Percentiles rank a stretch among this genome's conserved stretches.
These are phyloP conservation scores for Rotaria socialis DNA, from an alignment of 2,888 invertebrate genomes.

Conservation along the genomic window DNA sequence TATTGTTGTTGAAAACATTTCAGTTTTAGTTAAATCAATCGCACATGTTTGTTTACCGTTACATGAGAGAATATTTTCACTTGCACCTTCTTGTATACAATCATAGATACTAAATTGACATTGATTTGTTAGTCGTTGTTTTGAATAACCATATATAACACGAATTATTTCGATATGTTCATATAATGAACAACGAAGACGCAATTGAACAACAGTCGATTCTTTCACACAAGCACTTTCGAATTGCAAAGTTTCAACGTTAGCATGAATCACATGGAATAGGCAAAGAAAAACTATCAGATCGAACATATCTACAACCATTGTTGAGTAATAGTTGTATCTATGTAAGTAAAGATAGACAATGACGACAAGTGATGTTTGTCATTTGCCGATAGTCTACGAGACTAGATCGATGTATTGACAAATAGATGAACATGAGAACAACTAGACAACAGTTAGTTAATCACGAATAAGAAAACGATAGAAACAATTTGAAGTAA, in stretches of 20 bases:
- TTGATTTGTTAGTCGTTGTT: not conserved
- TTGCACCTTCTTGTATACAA: slow-evolving; percentile 31
- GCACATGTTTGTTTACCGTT: slow-evolving; percentile 25
- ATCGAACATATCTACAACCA: not conserved
- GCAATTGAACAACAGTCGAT: not conserved
- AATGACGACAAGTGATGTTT: not conserved
- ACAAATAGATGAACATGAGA: slow-evolving; percentile 1
- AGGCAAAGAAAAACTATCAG: not conserved
- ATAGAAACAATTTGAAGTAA: not conserved
- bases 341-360: not conserved
- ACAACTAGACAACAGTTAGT: not conserved
- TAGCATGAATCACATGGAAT: not conserved
- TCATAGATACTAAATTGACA: slow-evolving; percentile 35
- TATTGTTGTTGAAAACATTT: not conserved
- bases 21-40: slow-evolving; percentile 7
- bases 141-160: slow-evolving; percentile 4
- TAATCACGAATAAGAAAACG: not conserved
- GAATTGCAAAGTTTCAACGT: slow-evolving; percentile 24
- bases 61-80: not conserved
- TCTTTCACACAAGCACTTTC: slow-evolving; percentile 8
- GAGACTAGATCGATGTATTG: not conserved
- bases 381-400: not conserved
- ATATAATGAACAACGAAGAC: slow-evolving; percentile 3
- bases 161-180: slow-evolving; percentile 20
- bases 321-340: not conserved